Base-by-base conservation (phyloP, 2,797 vertebrate species). In the Psittacula echo region DNA sequence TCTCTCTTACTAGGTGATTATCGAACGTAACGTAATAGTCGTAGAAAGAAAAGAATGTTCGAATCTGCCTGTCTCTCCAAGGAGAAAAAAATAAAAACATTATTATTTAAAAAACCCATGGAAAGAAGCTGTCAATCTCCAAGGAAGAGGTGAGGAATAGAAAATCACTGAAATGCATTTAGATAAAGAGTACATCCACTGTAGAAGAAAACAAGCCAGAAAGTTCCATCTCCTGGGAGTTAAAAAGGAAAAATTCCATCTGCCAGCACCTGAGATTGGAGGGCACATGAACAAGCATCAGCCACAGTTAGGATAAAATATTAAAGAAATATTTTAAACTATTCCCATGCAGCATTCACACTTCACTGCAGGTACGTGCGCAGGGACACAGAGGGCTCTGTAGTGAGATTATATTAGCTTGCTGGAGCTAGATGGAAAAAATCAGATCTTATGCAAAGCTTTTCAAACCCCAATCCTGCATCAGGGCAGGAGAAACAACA, bases 271-370 rank as follows among this genome's bases (percentile, higher is more conserved):
- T 89, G 86, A 89, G 77, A 51, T 85, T 17, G 6, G 44, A 80
- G 48, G 21, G 51, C 54, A 71, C 54, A 87, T 51, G 81, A 85
- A 41, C 6, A 21, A 95, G 45, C 92, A 54, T 76, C 20, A 48
- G 67, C 87, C 37, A 47, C 90, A 91, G 51, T 91, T 87, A 80
- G 73, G 68, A 86, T 95, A 92, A 95, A 97, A 94, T 83, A 87
- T 91, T 88, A 81, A 95, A 95, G 68, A 89, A 76, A 82, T 90
- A 84, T 86, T 90, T 92, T 76, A 85, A 86, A 56, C 48, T 73
- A 68, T 75, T 93, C 83, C 88, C 51, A 24, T 89, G 66, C 37
- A 79, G 48, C 71, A 61, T 91, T 94, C 86, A 44, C 75, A 89
- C 44, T 90, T 95, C 76, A 77, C 64, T 89, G 74, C 58, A 64